Conservation (phyloP, 2,113 vertebrate species). For the Nycticorax nycticorax region DNA sequence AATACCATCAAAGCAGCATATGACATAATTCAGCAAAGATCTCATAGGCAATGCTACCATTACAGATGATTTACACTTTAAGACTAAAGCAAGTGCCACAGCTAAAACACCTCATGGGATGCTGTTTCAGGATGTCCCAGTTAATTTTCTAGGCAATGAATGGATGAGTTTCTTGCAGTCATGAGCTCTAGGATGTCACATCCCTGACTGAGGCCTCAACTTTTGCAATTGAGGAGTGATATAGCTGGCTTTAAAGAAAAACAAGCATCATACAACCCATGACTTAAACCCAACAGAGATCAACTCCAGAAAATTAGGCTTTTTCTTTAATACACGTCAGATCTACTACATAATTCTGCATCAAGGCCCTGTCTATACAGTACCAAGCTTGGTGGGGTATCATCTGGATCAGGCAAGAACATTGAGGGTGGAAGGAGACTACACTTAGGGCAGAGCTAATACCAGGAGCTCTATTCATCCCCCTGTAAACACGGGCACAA, state of each 20-base stretch:
- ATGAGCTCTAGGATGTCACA: background rate
- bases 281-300: background rate
- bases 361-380: background rate
- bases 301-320: background rate
- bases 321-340: background rate
- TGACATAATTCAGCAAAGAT: background rate
- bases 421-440: background rate
- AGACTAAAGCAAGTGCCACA: background rate
- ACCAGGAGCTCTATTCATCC: background rate
- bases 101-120: background rate
- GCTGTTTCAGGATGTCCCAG: background rate
- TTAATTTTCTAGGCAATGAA: background rate
- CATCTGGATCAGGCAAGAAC: background rate
- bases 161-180: background rate
- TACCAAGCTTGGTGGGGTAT: background rate
- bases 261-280: accelerated
- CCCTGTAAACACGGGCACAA: background rate
- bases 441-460: background rate
- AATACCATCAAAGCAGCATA: background rate
- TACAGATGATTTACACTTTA: background rate
- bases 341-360: background rate
- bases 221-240: background rate
- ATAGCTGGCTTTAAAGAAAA: background rate
- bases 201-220: background rate
- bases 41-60: background rate